Evolutionary conservation across 2,113 vertebrate genomes (phyloP).

Genomic region (Plecturocebus donacophilus): DNA sequence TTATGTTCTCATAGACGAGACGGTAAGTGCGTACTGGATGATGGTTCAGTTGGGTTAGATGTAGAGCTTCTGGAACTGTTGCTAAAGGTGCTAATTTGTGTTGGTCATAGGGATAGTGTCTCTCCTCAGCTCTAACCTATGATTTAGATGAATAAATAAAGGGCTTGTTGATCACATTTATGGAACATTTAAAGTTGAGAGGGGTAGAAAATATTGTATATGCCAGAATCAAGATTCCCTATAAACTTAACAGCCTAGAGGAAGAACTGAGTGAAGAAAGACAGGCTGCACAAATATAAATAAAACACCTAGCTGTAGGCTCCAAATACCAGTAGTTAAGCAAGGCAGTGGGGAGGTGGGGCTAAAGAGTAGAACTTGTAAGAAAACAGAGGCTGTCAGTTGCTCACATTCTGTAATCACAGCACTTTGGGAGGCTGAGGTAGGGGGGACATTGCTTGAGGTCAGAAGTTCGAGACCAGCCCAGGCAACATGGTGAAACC

Average conservation of each 20-base stretch:
- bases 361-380: not conserved
- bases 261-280: not conserved
- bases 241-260: not conserved
- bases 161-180: not conserved
- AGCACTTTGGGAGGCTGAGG: too few species aligned
- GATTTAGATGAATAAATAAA: not conserved
- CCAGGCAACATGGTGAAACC: too few species aligned
- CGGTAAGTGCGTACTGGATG: not conserved
- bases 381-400: too few species aligned
- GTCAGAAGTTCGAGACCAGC: too few species aligned
- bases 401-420: too few species aligned
- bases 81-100: not conserved
- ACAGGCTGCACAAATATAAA: not conserved
- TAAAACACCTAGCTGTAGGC: not conserved
- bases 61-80: not conserved
- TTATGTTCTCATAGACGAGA: not conserved
- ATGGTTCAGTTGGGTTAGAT: not conserved
- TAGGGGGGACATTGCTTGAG: too few species aligned
- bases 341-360: not conserved
- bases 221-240: not conserved
- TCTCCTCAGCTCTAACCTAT: not conserved
- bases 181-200: not conserved
- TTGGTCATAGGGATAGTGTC: not conserved
- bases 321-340: not conserved
- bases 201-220: not conserved